Evolutionary conservation across 2,888 invertebrate species (phyloP).

Genomic region (Cordilura impudica): DNA sequence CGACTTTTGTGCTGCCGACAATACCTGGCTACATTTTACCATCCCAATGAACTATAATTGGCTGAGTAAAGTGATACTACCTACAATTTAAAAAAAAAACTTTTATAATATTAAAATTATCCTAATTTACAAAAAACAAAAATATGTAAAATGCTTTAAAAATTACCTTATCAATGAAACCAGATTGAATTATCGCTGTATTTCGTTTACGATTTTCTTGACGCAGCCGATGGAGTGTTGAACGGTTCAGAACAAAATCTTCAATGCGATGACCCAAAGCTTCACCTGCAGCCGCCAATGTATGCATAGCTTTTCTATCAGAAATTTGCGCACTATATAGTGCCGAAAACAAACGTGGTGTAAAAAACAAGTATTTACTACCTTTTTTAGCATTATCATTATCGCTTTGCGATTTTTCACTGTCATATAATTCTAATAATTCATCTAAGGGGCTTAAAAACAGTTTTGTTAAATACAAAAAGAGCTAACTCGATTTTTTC

Average conservation of each 20-base stretch:
- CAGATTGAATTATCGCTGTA: not conserved
- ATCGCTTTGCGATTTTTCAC: not conserved
- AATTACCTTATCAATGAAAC: slow-evolving; percentile 17
- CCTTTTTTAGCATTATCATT: not conserved
- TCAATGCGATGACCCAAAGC: slow-evolving; percentile 18
- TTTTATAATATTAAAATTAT: too few relatives aligned
- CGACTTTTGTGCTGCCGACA: not conserved
- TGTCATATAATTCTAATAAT: not conserved
- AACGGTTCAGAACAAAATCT: not conserved
- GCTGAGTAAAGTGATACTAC: not conserved
- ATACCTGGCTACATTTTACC: not conserved
- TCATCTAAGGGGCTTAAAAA: too few relatives aligned
- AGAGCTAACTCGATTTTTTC: too few relatives aligned
- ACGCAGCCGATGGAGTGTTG: not conserved
- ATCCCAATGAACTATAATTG: not conserved
- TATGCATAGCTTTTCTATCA: slow-evolving; percentile 21
- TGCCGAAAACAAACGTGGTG: not conserved
- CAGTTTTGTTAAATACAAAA: too few relatives aligned
- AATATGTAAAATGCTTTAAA: not conserved
- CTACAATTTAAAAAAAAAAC: not conserved
- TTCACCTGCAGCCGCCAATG: slow-evolving; percentile 17
- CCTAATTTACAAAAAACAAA: not conserved
- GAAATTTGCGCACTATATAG: slow-evolving; percentile 11
- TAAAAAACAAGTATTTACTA: not conserved
- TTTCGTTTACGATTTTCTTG: not conserved